Evolutionary conservation across 2,888 invertebrate genomes (phyloP).

Genomic region (Andrena dorsata): DNA sequence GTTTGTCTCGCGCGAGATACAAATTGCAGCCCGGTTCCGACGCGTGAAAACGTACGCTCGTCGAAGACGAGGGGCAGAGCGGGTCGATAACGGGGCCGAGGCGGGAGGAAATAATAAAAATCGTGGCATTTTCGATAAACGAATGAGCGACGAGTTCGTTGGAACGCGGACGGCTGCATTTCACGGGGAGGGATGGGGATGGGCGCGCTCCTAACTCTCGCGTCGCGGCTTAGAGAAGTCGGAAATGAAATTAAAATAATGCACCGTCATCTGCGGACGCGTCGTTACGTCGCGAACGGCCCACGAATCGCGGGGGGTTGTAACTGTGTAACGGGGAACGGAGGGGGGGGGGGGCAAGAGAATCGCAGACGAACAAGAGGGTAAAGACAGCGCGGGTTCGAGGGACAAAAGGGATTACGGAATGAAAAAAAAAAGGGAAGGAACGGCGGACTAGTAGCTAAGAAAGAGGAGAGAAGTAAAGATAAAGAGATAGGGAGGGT

Average conservation of each 20-base stretch:
- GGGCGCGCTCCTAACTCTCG: constrained; percentile 12
- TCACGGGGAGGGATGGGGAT: background rate
- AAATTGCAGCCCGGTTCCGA: constrained; percentile 24
- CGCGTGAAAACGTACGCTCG: constrained; percentile 38
- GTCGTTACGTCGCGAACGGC: constrained; percentile 5
- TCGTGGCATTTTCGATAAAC: constrained; percentile 32
- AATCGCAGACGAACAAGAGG: background rate
- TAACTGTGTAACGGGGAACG: background rate
- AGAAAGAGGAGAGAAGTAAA: constrained; percentile 29
- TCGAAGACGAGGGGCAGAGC: constrained; percentile 10
- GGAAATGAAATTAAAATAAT: background rate
- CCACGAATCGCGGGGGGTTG: constrained; percentile 13
- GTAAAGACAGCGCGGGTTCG: background rate
- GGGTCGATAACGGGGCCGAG: constrained; percentile 21
- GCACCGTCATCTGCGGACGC: constrained; percentile 14
- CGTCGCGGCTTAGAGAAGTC: constrained; percentile 2
- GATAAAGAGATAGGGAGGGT: constrained; percentile 11
- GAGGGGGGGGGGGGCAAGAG: background rate
- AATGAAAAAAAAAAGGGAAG: constrained; percentile 8
- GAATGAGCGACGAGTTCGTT: constrained; percentile 6
- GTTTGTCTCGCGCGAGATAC: constrained; percentile 49
- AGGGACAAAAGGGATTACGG: background rate
- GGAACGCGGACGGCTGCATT: constrained; percentile 18
- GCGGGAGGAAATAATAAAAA: constrained; percentile 27
- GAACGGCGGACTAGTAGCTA: background rate